Percentiles rank a stretch among this genome's conserved stretches.
phyloP scores from a whole-genome alignment of 1,140 invertebrate species.

The Drosophila cardini region DNA sequence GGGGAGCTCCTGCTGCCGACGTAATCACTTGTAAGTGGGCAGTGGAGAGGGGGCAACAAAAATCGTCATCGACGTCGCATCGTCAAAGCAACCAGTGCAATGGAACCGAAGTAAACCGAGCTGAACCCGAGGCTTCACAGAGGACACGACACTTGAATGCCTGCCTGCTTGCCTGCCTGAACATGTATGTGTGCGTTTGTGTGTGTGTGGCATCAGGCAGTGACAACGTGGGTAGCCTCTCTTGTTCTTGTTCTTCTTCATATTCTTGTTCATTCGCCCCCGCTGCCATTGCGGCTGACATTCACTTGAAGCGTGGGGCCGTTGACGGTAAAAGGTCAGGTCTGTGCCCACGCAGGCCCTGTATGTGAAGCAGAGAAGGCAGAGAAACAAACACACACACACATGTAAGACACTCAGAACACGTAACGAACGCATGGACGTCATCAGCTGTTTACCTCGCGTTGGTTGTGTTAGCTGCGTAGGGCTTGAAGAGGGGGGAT shows the following conservation, averaged over 20 bases:
- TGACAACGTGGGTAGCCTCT: constrained; percentile 64
- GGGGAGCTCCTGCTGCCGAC: constrained; percentile 56
- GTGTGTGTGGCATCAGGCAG: constrained; percentile 40
- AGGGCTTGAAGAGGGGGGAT: constrained; percentile 21
- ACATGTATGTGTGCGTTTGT: not conserved
- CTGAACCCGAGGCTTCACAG: constrained; percentile 5
- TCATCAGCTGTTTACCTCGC: constrained; percentile 75
- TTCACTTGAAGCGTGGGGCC: constrained; percentile 34
- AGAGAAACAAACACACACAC: constrained; percentile 8
- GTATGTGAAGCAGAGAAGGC: not conserved
- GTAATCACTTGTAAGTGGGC: constrained; percentile 73
- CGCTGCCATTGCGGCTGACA: constrained; percentile 27
- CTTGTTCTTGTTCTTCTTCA: not conserved
- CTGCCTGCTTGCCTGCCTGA: not conserved
- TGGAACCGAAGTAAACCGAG: constrained; percentile 32
- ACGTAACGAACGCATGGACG: constrained; percentile 78
- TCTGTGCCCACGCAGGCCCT: constrained; percentile 49
- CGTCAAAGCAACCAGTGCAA: constrained; percentile 67
- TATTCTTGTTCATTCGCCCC: constrained; percentile 17
- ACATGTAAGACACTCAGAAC: constrained; percentile 15
- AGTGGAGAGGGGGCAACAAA: constrained; percentile 19
- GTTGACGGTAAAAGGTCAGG: constrained; percentile 68
- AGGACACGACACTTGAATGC: constrained; percentile 17
- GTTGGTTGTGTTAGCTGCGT: constrained; percentile 10
- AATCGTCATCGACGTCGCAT: constrained; percentile 65